Percentiles rank a stretch among this genome's conserved stretches.
phyloP scores from a whole-genome alignment of 2,888 invertebrate genomes.

The Oligia strigilis region DNA sequence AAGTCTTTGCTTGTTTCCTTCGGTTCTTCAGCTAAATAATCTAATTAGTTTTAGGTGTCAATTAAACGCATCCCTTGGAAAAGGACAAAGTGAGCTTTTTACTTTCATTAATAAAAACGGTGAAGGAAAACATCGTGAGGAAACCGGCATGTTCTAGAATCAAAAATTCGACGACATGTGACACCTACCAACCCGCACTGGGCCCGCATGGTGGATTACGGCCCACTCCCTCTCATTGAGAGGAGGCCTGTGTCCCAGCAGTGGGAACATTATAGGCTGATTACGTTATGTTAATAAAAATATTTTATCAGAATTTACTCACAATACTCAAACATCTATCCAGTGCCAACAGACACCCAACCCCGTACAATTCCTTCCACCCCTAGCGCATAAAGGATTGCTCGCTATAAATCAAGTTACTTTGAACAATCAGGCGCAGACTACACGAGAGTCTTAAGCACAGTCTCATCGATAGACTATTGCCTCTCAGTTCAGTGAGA shows the following conservation, averaged over 20 bases:
- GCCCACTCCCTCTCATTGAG: no score
- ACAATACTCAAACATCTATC: neutral
- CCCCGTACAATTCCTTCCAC: neutral
- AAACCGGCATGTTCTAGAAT: no score
- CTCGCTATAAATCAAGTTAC: slow-evolving; percentile 47
- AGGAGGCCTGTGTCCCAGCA: no score
- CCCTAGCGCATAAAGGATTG: slow-evolving; percentile 32
- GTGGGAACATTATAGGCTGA: no score
- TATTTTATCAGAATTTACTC: neutral
- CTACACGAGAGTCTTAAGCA: slow-evolving; percentile 31
- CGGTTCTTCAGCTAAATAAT: neutral
- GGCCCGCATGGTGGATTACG: no score
- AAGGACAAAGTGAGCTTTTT: no score
- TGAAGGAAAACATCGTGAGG: no score
- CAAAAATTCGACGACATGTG: no score
- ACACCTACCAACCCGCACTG: no score
- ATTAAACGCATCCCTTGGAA: no score
- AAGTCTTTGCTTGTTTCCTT: neutral
- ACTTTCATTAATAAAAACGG: neutral
- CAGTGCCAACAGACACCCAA: neutral
- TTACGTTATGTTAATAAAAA: neutral
- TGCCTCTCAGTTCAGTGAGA: slow-evolving; percentile 21
- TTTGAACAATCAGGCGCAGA: slow-evolving; percentile 56
- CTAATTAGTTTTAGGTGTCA: neutral
- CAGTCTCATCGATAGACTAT: slow-evolving; percentile 39